Evolutionary conservation across 2,888 invertebrate genomes (phyloP).

Genomic region (Zaprionus bogoriensis): DNA sequence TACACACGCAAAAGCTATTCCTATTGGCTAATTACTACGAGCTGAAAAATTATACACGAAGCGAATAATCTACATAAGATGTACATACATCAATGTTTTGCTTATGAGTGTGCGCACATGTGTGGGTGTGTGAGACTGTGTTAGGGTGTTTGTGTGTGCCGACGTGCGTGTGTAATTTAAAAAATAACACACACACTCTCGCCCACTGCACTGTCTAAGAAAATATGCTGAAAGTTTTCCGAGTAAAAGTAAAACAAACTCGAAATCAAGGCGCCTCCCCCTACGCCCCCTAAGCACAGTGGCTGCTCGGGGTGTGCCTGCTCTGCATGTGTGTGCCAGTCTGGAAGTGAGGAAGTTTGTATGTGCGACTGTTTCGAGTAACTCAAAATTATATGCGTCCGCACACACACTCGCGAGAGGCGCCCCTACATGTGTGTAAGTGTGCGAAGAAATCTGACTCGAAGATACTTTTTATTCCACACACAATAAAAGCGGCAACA

Average conservation of each 20-base stretch:
- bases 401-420: slow-evolving; percentile 14
- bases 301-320: not conserved
- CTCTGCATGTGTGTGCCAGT: not conserved
- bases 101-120: slow-evolving; percentile 52
- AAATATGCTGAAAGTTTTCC: slow-evolving; percentile 68
- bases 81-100: slow-evolving; percentile 50
- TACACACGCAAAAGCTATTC: slow-evolving; percentile 65
- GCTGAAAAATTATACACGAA: slow-evolving; percentile 52
- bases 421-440: not conserved
- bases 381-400: slow-evolving; percentile 54
- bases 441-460: slow-evolving; percentile 6
- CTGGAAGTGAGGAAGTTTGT: not conserved
- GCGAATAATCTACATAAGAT: slow-evolving; percentile 72
- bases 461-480: slow-evolving; percentile 17
- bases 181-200: slow-evolving; percentile 28
- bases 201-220: slow-evolving; percentile 53
- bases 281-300: not conserved
- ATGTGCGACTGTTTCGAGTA: slow-evolving; percentile 28
- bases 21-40: slow-evolving; percentile 73
- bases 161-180: slow-evolving; percentile 29
- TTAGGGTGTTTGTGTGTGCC: not conserved
- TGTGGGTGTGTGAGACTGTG: not conserved
- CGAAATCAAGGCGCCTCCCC: slow-evolving; percentile 30
- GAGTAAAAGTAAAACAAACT: slow-evolving; percentile 47
- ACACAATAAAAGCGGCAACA: slow-evolving; percentile 19